A percentile compares a stretch with the other conserved stretches of the same genome.
Evolutionary conservation across 1,140 invertebrate genomes (phyloP).

Genomic region (Rhopalosiphum padi): DNA sequence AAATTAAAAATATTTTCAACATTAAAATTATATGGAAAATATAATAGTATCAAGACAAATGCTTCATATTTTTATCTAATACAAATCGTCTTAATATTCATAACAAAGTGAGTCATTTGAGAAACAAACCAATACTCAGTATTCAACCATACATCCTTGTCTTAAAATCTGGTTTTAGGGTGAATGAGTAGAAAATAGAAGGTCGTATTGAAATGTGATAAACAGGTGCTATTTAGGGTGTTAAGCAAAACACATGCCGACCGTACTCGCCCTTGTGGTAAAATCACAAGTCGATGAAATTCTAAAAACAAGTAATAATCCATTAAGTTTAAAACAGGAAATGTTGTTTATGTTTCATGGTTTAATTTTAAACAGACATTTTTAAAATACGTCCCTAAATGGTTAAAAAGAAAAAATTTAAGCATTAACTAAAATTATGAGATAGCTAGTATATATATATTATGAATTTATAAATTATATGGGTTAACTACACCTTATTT

Average conservation of each 20-base stretch:
- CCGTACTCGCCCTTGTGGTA: neutral
- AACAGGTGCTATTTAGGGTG: conserved; percentile 40
- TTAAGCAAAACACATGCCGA: conserved; percentile 1
- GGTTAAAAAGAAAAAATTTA: neutral
- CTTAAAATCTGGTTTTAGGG: conserved; percentile 8
- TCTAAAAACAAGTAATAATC: conserved; percentile 18
- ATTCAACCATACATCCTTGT: conserved; percentile 29
- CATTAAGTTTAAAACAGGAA: neutral
- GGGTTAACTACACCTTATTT: neutral
- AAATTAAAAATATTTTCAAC: neutral
- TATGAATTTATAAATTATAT: neutral
- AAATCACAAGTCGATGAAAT: neutral
- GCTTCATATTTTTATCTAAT: neutral
- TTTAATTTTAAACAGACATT: neutral
- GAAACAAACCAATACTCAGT: conserved; percentile 23
- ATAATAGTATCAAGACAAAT: neutral
- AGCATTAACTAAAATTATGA: neutral
- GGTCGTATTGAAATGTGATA: conserved; percentile 40
- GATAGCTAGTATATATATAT: neutral
- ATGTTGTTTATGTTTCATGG: neutral
- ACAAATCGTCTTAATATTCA: neutral
- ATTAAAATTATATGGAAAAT: neutral
- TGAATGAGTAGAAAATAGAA: neutral
- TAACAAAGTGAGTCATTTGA: conserved; percentile 2
- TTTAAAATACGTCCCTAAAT: neutral